Conservation (phyloP, 2,888 invertebrate species). For the Leptinotarsa tumamoca region DNA sequence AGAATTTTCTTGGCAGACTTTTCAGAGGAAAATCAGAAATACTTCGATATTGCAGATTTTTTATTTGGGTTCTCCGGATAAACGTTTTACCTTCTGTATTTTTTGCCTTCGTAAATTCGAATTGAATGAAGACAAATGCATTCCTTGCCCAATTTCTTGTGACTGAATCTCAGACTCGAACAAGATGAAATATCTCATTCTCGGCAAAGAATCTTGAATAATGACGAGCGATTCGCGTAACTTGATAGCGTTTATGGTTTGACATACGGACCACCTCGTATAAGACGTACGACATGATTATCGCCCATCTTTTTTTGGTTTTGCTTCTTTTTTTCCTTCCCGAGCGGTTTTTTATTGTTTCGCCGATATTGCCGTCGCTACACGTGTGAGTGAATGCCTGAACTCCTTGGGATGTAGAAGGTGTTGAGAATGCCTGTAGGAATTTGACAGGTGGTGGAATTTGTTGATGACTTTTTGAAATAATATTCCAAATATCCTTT, state of each 20-base stretch:
- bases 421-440: neutral
- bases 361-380: neutral
- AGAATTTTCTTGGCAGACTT: too few relatives aligned
- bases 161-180: conserved; percentile 24
- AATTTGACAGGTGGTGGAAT: neutral
- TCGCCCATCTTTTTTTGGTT: conserved; percentile 36
- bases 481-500: neutral
- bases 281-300: conserved; percentile 31
- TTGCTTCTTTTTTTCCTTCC: conserved; percentile 5
- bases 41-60: too few relatives aligned
- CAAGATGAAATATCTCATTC: conserved; percentile 43
- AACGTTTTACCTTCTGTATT: too few relatives aligned
- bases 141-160: conserved; percentile 19
- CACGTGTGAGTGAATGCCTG: conserved; percentile 15
- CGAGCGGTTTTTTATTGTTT: conserved; percentile 21
- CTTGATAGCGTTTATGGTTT: conserved; percentile 54
- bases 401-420: neutral
- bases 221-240: conserved; percentile 54
- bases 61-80: too few relatives aligned
- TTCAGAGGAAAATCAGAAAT: too few relatives aligned
- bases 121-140: conserved; percentile 24
- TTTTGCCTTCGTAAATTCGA: neutral
- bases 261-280: conserved; percentile 55
- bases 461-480: neutral
- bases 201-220: conserved; percentile 41